Conservation (phyloP, 2,888 invertebrate genomes). For the Stomorhina lunata region DNA sequence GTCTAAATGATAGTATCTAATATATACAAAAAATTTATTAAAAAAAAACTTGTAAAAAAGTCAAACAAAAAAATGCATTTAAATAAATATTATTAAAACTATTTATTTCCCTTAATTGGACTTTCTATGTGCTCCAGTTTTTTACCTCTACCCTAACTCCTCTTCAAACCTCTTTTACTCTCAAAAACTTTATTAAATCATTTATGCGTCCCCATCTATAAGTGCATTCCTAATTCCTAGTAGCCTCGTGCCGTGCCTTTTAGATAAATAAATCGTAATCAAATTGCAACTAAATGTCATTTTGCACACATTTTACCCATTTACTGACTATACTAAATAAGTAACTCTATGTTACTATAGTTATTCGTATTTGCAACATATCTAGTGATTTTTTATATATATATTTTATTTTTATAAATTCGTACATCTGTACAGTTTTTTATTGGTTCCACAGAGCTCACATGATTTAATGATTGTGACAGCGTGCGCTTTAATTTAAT, state of each 20-base stretch:
- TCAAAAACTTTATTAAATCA: not conserved
- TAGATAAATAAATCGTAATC: conserved; percentile 52
- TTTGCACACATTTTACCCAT: conserved; percentile 24
- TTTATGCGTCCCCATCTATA: conserved; percentile 13
- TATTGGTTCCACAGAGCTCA: conserved; percentile 42
- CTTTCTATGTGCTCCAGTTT: conserved; percentile 41
- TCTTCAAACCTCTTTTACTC: not conserved
- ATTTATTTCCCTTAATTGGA: conserved; percentile 9
- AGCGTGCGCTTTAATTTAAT: conserved; percentile 66
- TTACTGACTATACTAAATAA: not conserved
- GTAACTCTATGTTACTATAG: not conserved
- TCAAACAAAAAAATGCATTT: not conserved
- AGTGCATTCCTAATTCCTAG: not conserved
- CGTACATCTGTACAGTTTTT: conserved; percentile 40
- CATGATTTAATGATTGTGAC: conserved; percentile 64
- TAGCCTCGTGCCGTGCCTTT: conserved; percentile 58
- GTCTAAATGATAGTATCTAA: too few relatives aligned
- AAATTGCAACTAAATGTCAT: conserved; percentile 61
- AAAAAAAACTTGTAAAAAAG: too few relatives aligned
- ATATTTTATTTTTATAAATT: conserved; percentile 40
- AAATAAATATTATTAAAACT: not conserved
- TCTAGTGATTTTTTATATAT: not conserved
- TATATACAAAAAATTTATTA: too few relatives aligned
- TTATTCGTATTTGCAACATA: conserved; percentile 26
- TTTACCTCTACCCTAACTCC: not conserved